Conservation (phyloP, 2,113 vertebrate species). For the Sclerurus mexicanus region DNA sequence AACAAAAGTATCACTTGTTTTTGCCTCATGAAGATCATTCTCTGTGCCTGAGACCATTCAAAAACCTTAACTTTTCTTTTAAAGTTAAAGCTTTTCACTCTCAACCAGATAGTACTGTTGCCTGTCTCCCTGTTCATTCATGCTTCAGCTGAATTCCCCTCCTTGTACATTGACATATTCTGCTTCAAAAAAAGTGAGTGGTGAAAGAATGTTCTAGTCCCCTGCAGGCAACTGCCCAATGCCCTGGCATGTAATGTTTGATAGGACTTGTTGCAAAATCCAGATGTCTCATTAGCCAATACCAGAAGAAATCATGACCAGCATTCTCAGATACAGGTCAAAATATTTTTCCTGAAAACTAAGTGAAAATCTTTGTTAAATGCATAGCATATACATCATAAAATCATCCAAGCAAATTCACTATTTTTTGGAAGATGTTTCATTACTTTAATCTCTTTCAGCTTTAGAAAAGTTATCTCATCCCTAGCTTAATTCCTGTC, state of each 20-base stretch:
- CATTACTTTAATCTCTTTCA: not conserved
- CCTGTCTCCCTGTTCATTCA: not conserved
- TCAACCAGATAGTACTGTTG: not conserved
- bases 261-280: not conserved
- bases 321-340: not conserved
- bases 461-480: not conserved
- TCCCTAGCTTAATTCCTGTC: not conserved
- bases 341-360: not conserved
- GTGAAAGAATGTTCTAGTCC: not conserved
- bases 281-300: not conserved
- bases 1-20: not conserved
- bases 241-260: not conserved
- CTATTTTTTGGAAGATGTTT: not conserved
- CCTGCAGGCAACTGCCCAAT: not conserved
- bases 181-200: not conserved
- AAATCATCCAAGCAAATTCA: not conserved
- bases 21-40: not conserved
- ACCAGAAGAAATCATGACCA: not conserved
- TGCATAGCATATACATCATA: not conserved
- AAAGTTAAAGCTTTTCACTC: slow-evolving; percentile 13
- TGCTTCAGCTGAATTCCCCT: not conserved
- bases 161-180: not conserved
- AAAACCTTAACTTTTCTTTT: slow-evolving; percentile 5
- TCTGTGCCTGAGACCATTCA: not conserved
- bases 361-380: not conserved